Evolutionary conservation across 2,797 vertebrate species (phyloP), one percentile per base, ranked within the genome.

Genomic region (Synaphobranchus kaupii): DNA sequence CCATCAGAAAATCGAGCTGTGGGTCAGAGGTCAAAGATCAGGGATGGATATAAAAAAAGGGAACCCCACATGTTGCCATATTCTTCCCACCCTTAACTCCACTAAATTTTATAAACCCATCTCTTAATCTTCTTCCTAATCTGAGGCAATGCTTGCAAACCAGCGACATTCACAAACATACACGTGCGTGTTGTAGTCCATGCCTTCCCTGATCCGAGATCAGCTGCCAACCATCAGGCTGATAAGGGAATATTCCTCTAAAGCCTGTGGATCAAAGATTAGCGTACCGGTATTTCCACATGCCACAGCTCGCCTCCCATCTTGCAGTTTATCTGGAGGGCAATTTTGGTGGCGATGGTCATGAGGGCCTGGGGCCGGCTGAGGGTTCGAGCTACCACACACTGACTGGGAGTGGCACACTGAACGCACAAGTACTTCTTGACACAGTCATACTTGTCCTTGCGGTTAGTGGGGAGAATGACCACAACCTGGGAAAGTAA

Each of bases 281-380:
- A 99, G 93, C 96, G 96, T 92, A 99, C 98, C 0, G 98, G 99
- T 88, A 99, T 98, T 86, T 99, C 98, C 0, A 99, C 95, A 1
- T 96, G 96, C 99, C 99, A 99, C 15, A 99, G 97, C 68, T 99
- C 98, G 90, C 98, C 98, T 31, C 98, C 98, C 96, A 99, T 98
- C 94, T 99, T 99, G 92, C 98, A 99, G 87, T 97, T 97, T 93
- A 99, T 98, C 92, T 99, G 99, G 83, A 99, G 91, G 13, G 96
- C 97, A 0, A 99, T 98, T 94, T 99, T 99, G 2, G 98, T 98
- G 4, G 96, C 97, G n/a, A 99, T 92, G 0, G 97, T 96, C 97
- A 97, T 96, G 81, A 97, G 91, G 0, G 95, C 92, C 89, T 98
- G 97, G 20, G 96, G 96, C 50, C 94, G 96, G 91, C 96, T 95